Conservation (phyloP, 2,888 invertebrate genomes). For the Leucania comma region DNA sequence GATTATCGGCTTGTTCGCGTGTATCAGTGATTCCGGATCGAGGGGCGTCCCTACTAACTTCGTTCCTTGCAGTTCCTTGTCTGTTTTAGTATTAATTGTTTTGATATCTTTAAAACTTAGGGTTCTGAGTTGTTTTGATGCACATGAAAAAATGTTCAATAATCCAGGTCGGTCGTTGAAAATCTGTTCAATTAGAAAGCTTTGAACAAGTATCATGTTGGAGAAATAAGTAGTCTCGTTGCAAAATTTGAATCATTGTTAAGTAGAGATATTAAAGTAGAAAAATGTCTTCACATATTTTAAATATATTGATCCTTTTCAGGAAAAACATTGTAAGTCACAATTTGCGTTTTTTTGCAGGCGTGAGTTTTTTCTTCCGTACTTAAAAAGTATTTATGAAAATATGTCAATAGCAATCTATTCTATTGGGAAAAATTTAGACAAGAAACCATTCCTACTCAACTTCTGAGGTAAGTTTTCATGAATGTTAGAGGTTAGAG, state of each 20-base stretch:
- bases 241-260: background rate
- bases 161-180: background rate
- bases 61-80: background rate
- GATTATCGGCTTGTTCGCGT: conserved; percentile 5
- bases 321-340: no score
- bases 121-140: background rate
- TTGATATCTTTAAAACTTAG: background rate
- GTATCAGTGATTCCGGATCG: conserved; percentile 10
- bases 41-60: background rate
- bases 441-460: no score
- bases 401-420: no score
- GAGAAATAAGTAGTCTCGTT: conserved; percentile 3
- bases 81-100: background rate
- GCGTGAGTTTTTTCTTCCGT: no score
- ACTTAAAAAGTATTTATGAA: no score
- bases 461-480: no score
- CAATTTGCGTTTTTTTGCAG: no score
- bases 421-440: no score
- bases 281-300: background rate
- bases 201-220: background rate
- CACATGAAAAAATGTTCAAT: background rate
- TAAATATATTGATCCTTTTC: background rate
- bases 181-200: background rate
- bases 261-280: background rate
- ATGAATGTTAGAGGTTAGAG: no score